Conservation (phyloP, 2,888 invertebrate genomes). For the Arrhopalites spinosus region DNA sequence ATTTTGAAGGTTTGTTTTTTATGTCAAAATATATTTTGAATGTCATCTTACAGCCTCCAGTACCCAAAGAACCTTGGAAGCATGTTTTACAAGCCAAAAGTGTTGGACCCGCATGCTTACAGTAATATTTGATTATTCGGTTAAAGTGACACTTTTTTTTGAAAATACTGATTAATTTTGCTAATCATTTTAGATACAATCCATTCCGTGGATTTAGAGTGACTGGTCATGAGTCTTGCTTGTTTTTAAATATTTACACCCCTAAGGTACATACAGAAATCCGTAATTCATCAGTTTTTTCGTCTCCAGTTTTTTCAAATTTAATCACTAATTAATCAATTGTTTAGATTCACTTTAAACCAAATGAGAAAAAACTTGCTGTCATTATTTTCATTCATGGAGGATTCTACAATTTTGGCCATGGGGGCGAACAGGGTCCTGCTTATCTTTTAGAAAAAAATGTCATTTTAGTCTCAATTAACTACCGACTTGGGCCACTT, state of each 20-base stretch:
- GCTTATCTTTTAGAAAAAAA: conserved; percentile 32
- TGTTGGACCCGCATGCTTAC: conserved; percentile 41
- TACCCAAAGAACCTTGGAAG: conserved; percentile 32
- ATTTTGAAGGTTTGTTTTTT: neutral
- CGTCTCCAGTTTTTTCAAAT: no score
- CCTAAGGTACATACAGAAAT: conserved; percentile 39
- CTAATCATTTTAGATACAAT: no score
- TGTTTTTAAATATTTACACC: conserved; percentile 43
- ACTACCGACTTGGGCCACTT: conserved; percentile 15
- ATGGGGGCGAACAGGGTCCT: conserved; percentile 31
- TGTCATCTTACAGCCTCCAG: conserved; percentile 34
- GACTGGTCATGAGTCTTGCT: conserved; percentile 46
- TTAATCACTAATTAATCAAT: neutral
- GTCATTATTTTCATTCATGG: conserved; percentile 26
- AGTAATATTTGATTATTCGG: no score
- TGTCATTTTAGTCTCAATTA: conserved; percentile 26
- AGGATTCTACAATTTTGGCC: conserved; percentile 26
- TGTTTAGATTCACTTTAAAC: neutral
- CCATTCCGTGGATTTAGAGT: conserved; percentile 40
- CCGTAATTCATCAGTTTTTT: no score
- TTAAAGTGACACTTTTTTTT: no score
- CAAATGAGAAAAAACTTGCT: neutral
- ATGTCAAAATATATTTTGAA: neutral
- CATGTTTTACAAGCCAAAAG: conserved; percentile 42
- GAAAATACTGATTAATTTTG: no score